These are phyloP conservation scores for Branchipolynoe longqiensis DNA, from an alignment of 2,888 invertebrate genomes.

Conservation along the genomic window DNA sequence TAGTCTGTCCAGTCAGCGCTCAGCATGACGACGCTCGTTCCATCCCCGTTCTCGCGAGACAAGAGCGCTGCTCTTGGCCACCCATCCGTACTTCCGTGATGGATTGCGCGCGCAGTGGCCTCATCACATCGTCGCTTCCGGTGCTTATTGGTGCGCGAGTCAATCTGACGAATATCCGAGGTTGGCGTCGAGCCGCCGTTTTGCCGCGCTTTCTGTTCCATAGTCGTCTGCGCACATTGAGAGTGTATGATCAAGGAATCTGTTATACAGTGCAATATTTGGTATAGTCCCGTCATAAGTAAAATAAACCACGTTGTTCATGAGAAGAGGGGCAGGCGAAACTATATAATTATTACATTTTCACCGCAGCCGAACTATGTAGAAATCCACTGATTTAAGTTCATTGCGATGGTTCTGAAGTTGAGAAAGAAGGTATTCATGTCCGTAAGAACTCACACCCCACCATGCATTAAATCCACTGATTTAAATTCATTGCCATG, in stretches of 20 bases:
- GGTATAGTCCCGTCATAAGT: constrained; percentile 19
- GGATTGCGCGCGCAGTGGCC: constrained; percentile 23
- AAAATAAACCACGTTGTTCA: background rate
- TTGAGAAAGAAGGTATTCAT: no score
- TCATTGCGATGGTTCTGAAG: no score
- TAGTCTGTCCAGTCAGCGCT: background rate
- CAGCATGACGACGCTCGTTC: background rate
- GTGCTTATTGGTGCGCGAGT: constrained; percentile 20
- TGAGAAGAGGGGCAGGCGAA: background rate
- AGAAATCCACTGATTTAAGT: no score
- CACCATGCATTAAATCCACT: no score
- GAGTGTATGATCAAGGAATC: constrained; percentile 4
- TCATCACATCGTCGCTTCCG: constrained; percentile 22
- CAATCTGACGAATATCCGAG: constrained; percentile 31
- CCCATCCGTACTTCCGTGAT: constrained; percentile 21
- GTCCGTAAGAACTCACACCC: no score
- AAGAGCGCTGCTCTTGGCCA: background rate
- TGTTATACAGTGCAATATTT: no score
- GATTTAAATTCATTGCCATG: no score
- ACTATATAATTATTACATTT: background rate
- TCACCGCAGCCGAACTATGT: no score
- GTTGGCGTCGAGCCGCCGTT: background rate
- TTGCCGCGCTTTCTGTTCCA: no score
- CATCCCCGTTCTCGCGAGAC: background rate
- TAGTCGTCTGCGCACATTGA: constrained; percentile 8